These are phyloP conservation scores for Microtus richardsoni DNA, from an alignment of 2,113 vertebrate genomes.

Conservation along the genomic window DNA sequence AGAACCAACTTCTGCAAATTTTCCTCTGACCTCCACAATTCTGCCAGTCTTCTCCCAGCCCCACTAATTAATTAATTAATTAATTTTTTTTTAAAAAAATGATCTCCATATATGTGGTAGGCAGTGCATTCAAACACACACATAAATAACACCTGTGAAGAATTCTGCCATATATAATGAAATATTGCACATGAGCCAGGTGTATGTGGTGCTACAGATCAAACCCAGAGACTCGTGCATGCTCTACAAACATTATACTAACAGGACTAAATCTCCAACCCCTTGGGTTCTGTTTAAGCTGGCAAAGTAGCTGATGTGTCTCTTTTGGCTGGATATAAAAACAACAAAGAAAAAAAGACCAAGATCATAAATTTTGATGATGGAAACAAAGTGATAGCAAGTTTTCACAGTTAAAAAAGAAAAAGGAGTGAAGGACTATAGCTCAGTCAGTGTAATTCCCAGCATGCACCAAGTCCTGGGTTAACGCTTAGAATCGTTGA, in stretches of 20 bases:
- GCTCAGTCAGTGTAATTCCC: background rate
- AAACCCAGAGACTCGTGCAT: background rate
- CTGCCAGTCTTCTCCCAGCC: background rate
- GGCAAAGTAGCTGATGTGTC: background rate
- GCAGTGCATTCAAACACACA: background rate
- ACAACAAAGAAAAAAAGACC: background rate
- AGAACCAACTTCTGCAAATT: background rate
- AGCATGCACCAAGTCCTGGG: background rate
- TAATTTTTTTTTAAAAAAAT: background rate
- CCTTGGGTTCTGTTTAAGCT: background rate
- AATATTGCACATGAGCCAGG: background rate
- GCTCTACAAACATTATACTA: background rate
- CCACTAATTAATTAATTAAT: background rate
- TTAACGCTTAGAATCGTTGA: background rate
- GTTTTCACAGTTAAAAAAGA: background rate
- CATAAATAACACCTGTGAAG: background rate
- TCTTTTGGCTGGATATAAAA: background rate
- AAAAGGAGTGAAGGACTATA: background rate
- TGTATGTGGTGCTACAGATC: background rate
- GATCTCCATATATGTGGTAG: background rate
- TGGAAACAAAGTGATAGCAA: background rate
- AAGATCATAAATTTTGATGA: background rate
- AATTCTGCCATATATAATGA: background rate
- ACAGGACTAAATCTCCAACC: background rate
- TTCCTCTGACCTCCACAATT: background rate